A percentile compares a stretch with the other conserved stretches of the same genome.
Evolutionary conservation across 1,140 invertebrate genomes (phyloP).

Genomic region (Agrilus planipennis): DNA sequence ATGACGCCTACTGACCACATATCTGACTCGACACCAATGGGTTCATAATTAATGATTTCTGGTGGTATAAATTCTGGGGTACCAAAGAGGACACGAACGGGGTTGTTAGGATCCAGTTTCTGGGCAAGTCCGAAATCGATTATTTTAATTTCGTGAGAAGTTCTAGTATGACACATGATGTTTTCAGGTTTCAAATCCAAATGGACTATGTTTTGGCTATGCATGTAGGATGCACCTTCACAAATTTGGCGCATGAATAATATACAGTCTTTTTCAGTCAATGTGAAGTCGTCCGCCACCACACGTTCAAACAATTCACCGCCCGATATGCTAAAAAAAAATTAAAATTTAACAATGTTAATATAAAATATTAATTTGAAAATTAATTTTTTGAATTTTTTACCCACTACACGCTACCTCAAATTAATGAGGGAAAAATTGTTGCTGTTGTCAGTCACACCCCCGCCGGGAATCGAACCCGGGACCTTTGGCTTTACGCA

Average conservation of each 20-base stretch:
- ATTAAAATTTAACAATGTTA: slow-evolving; percentile 3
- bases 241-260: slow-evolving; percentile 88
- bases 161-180: slow-evolving; percentile 75
- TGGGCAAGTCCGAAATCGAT: slow-evolving; percentile 87
- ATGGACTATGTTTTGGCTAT: slow-evolving; percentile 73
- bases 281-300: slow-evolving; percentile 80
- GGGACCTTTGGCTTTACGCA: too few relatives aligned
- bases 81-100: slow-evolving; percentile 72
- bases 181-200: slow-evolving; percentile 91
- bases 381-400: too few relatives aligned
- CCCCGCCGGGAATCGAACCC: too few relatives aligned
- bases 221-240: slow-evolving; percentile 82
- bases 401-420: too few relatives aligned
- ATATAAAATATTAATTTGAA: too few relatives aligned
- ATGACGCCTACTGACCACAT: slow-evolving; percentile 94
- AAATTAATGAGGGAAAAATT: too few relatives aligned
- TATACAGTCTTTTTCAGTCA: slow-evolving; percentile 83
- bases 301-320: slow-evolving; percentile 88
- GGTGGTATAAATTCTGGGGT: slow-evolving; percentile 91
- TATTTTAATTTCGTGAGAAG: slow-evolving; percentile 74
- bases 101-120: slow-evolving; percentile 54
- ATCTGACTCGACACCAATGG: slow-evolving; percentile 71
- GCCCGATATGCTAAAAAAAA: slow-evolving; percentile 64
- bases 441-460: too few relatives aligned
- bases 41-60: slow-evolving; percentile 87